A percentile compares a stretch with the other conserved stretches of the same genome.
Evolutionary conservation across 2,113 vertebrate species (phyloP).

Genomic region (Manacus vitellinus): DNA sequence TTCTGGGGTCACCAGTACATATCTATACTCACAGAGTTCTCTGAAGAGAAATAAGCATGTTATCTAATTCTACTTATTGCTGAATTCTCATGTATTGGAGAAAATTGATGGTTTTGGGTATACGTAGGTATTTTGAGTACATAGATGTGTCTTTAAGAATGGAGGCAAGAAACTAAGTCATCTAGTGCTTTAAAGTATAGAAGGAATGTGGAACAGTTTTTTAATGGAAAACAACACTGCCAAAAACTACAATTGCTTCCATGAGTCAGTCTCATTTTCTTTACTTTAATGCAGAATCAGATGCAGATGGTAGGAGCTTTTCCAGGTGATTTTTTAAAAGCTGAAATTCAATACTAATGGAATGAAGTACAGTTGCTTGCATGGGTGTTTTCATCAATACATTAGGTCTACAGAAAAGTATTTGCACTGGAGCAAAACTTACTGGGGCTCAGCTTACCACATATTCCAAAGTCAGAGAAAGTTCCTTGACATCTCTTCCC

Average conservation of each 20-base stretch:
- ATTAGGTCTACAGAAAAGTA: neutral
- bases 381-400: neutral
- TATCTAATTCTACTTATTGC: neutral
- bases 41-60: neutral
- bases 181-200: neutral
- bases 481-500: neutral
- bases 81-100: neutral
- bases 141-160: neutral
- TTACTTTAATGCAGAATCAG: constrained; percentile 35
- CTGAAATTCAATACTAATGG: neutral
- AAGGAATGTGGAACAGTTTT: neutral
- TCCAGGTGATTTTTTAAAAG: constrained; percentile 43
- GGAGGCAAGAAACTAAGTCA: neutral
- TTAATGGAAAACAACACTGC: neutral
- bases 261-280: constrained; percentile 17
- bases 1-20: neutral
- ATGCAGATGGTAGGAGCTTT: constrained; percentile 35
- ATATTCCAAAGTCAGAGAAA: neutral
- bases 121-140: neutral
- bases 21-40: neutral
- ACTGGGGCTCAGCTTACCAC: neutral
- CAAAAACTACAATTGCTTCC: constrained; percentile 21
- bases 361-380: neutral
- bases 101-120: neutral
- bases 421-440: neutral